Percentiles rank a stretch among this genome's conserved stretches.
Evolutionary conservation across 2,888 invertebrate genomes (phyloP).

Genomic region (Tortrix viridana): DNA sequence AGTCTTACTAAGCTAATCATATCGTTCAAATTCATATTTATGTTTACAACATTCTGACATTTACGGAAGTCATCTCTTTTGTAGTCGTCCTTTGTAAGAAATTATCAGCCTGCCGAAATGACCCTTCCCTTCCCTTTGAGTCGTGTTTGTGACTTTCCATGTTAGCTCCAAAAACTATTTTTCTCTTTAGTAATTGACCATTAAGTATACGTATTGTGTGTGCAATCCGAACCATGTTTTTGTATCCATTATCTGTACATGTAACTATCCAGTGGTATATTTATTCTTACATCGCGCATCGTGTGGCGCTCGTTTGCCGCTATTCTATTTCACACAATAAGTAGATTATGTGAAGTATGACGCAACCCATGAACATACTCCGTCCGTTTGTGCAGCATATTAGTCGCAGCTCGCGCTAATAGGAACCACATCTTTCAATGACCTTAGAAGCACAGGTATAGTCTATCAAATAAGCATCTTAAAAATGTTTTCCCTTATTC

Average conservation of each 20-base stretch:
- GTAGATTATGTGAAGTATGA: constrained; percentile 38
- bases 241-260: neutral
- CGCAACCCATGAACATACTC: constrained; percentile 31
- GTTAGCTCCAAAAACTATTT: neutral
- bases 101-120: neutral
- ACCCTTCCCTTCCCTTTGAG: neutral
- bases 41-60: no score
- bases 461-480: neutral
- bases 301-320: constrained; percentile 35
- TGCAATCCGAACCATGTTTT: constrained; percentile 1
- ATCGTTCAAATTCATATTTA: no score
- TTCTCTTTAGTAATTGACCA: neutral
- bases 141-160: neutral
- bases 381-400: constrained; percentile 31
- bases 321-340: constrained; percentile 39
- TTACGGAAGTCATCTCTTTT: no score
- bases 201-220: neutral
- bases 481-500: constrained; percentile 13
- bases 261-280: neutral
- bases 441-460: constrained; percentile 31
- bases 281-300: constrained; percentile 28
- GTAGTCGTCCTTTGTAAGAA: neutral
- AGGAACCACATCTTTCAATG: constrained; percentile 38
- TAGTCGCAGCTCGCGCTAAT: constrained; percentile 34
- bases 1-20: no score